Evolutionary conservation across 1,140 invertebrate genomes (phyloP).

Genomic region (Lepidurus packardi): DNA sequence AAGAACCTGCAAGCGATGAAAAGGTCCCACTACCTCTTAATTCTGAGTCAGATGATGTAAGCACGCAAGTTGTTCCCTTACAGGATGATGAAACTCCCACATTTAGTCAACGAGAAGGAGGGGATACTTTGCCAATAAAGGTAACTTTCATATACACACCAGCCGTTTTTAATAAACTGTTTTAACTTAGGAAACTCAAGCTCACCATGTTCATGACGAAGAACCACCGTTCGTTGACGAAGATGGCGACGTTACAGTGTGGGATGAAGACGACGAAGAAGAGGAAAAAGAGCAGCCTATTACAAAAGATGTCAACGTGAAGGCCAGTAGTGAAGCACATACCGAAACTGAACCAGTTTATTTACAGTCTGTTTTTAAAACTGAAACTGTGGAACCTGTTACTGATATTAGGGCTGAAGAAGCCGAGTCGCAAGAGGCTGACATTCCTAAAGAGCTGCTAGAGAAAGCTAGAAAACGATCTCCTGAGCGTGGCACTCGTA

Average conservation of each 20-base stretch:
- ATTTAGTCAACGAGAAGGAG: conserved; percentile 35
- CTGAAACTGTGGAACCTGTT: not conserved
- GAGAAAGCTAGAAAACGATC: not conserved
- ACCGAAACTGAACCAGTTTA: not conserved
- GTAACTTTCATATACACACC: conserved; percentile 16
- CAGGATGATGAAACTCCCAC: conserved; percentile 34
- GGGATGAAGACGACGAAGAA: not conserved
- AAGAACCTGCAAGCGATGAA: conserved; percentile 35
- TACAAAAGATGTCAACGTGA: not conserved
- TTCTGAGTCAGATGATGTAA: conserved; percentile 17
- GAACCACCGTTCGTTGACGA: not conserved
- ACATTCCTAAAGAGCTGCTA: not conserved
- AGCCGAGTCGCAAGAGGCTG: not conserved
- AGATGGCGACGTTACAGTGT: not conserved
- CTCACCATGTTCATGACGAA: not conserved
- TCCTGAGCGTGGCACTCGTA: not conserved
- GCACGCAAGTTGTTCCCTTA: conserved; percentile 18
- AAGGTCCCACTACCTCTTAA: not conserved
- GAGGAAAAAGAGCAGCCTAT: not conserved
- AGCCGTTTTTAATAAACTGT: not conserved
- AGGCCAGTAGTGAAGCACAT: not conserved
- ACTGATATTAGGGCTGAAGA: not conserved
- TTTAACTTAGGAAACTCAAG: not conserved
- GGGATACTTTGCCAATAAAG: conserved; percentile 40
- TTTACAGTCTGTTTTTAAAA: not conserved